Evolutionary conservation across 1,140 invertebrate genomes (phyloP), one percentile per base, ranked within the genome.

Genomic region (Apis mellifera): DNA sequence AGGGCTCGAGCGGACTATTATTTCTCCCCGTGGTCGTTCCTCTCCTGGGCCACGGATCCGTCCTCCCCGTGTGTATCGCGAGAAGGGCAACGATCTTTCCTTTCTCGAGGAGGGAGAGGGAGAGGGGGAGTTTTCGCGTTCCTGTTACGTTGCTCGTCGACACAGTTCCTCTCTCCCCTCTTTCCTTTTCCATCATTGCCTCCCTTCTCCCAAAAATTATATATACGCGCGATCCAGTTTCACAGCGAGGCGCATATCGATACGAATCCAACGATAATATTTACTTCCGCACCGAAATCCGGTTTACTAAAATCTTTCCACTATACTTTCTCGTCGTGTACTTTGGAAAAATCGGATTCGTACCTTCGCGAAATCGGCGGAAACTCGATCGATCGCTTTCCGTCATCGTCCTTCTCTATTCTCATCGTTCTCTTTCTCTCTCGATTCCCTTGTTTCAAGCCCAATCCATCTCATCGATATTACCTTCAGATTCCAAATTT

Each of bases 21-120:
- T 87, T 86, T 86, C 72, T 26, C 32, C 32, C 32, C 83, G 50
- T 74, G 54, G 48, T 60, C 52, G 26, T 50, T 55, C n/a, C n/a
- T 50, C 62, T 23, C 23, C 59, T 68, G 65, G 19, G 60, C 62
- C 57, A 87, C 55, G 65, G 4, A 32, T 32, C 32, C 32, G 32
- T 32, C 71, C 78, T 81, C 69, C 76, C 64, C 64, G 72, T 59
- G 72, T 59, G 68, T 62, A 66, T 65, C 80, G 72, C 74, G 66
- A 81, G 82, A 66, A 87, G 71, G 64, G 78, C 82, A 71, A 88
- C 65, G 86, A 85, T 87, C 79, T 76, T 83, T 88, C 83, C 86
- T 87, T 5, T 62, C 83, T 78, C 86, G 68, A 48, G 32, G 64
- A 48, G 32, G 57, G 82, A 82, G 83, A 23, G 57, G 60, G 1